Evolutionary conservation across 2,888 invertebrate genomes (phyloP), one percentile per base, ranked within the genome.

Genomic region (Alloscopus bannaensis): DNA sequence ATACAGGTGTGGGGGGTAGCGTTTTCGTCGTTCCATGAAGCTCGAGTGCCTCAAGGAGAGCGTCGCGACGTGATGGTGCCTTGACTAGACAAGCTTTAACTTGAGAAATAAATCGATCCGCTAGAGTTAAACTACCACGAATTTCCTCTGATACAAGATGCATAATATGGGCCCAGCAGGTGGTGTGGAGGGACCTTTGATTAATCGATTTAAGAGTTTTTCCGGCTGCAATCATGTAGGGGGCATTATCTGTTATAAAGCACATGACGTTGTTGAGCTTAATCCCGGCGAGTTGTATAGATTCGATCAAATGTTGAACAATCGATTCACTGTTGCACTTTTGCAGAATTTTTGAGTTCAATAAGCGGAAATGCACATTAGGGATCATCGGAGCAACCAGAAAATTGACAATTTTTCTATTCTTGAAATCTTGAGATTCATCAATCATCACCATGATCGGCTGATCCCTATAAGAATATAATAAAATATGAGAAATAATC

Each of bases 141-240:
- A 69, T 50, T 4, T 57, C 57, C 18, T 69, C 57, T 1, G 69
- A 28, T 1, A 57, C 57, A 40, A 60, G 22, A 16, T 71, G 71
- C 2, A 71, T 13, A 22, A 71, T 20, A 31, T 71, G 71, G 1
- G 47, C 47, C 71, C 71, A 71, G 26, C 71, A 71, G 11, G 71
- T 71, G 13, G 71, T n/a, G 18, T 71, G 60, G 16, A 71, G 28
- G n/a, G 2, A 31, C 3, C 57, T 2, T 6, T 28, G n/a, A 8
- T 36, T 22, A 8, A 62, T 13, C 29, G 22, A 24, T 20, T 6
- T 6, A 22, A 71, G n/a, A 1, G 24, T 18, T 3, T 31, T 26
- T 0, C 60, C 71, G 20, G 71, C 60, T 20, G 29, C 18, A 11
- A 60, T 3, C 71, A 71, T 71, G 24, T 71, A 71, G 2, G 18